A percentile compares a stretch with the other conserved stretches of the same genome.
These are phyloP conservation scores for Tursiops truncatus DNA, from an alignment of 2,113 vertebrate species.

Conservation along the genomic window DNA sequence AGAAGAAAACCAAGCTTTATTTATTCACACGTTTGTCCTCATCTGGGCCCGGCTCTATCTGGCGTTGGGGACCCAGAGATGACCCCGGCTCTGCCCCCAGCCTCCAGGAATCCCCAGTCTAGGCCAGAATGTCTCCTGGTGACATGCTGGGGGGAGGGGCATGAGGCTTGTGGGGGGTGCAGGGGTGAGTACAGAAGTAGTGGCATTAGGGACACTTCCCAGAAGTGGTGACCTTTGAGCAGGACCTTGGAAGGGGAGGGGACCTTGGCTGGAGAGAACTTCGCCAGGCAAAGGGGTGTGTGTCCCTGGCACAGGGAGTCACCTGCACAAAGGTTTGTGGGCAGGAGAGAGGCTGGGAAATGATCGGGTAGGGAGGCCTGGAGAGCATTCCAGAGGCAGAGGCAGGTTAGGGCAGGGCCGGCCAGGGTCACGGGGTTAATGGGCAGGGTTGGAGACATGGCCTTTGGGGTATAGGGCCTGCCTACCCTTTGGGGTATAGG, in stretches of 20 bases:
- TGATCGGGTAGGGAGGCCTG: not conserved
- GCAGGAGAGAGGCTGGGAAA: not conserved
- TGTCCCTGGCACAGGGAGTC: accelerated
- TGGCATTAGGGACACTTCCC: not conserved
- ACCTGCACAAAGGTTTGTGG: not conserved
- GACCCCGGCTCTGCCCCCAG: not conserved
- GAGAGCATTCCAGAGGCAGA: not conserved
- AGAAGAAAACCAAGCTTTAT: not conserved
- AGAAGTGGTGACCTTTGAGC: not conserved
- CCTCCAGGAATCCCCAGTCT: not conserved
- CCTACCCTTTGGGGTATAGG: not conserved
- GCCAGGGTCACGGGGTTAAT: accelerated
- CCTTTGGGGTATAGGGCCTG: not conserved
- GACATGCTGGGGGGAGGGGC: too few relatives aligned
- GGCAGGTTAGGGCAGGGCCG: accelerated
- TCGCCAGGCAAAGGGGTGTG: not conserved
- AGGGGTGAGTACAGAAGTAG: accelerated
- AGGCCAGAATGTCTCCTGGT: not conserved
- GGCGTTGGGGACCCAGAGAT: not conserved
- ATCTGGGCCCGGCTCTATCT: not conserved
- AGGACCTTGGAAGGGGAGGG: not conserved
- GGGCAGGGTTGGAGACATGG: not conserved
- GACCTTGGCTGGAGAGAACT: not conserved
- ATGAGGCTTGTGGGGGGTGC: accelerated
- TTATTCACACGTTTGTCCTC: not conserved